Evolutionary conservation across 2,113 vertebrate species (phyloP).

Genomic region (Forbesichthys agassizii): DNA sequence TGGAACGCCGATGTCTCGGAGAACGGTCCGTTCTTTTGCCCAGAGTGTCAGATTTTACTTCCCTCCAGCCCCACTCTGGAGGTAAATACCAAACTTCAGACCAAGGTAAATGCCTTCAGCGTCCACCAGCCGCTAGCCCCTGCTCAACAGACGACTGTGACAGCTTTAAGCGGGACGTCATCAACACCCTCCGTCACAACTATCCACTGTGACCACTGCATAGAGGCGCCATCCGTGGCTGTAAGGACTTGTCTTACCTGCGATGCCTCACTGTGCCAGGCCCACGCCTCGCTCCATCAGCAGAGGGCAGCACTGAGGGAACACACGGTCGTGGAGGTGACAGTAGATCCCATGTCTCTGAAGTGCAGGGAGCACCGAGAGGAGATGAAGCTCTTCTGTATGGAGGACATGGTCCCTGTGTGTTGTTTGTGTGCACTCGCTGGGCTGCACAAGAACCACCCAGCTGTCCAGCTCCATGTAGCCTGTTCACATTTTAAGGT

Average conservation of each 20-base stretch:
- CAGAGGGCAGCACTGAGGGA: conserved; percentile 65
- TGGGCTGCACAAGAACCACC: conserved; percentile 71
- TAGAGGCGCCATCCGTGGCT: conserved; percentile 65
- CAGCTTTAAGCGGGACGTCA: neutral
- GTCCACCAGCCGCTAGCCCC: conserved; percentile 3
- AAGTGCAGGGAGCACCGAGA: conserved; percentile 76
- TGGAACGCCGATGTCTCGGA: conserved; percentile 65
- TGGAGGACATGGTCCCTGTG: conserved; percentile 64
- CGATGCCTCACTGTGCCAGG: conserved; percentile 72
- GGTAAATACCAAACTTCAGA: conserved; percentile 60
- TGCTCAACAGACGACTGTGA: neutral
- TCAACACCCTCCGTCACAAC: conserved; percentile 15
- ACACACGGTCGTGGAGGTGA: conserved; percentile 73
- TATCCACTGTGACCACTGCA: conserved; percentile 74
- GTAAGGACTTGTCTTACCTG: conserved; percentile 74
- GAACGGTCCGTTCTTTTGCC: conserved; percentile 68
- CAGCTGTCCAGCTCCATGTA: conserved; percentile 59
- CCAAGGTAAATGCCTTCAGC: conserved; percentile 52
- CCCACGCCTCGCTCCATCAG: conserved; percentile 70
- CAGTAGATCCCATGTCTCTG: conserved; percentile 63
- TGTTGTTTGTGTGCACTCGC: conserved; percentile 74
- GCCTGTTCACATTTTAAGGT: conserved; percentile 72
- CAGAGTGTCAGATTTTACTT: conserved; percentile 76
- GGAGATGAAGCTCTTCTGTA: conserved; percentile 75
- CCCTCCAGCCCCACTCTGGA: conserved; percentile 58